Conservation (phyloP, 2,888 invertebrate genomes). For the Podotricha telesiphe region DNA sequence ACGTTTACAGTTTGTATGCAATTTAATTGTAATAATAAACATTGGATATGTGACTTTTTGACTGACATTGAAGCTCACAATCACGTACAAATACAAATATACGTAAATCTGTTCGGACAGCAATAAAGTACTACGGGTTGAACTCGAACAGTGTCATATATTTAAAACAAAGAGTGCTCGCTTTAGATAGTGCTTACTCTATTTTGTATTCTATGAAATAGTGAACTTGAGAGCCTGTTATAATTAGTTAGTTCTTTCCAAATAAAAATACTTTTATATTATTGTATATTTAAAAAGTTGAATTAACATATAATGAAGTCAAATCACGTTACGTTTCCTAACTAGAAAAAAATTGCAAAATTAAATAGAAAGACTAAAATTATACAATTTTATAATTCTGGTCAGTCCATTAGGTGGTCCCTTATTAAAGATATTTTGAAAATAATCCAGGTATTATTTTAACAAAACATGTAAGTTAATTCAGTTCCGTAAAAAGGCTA, state of each 20-base stretch:
- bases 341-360: neutral
- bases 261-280: neutral
- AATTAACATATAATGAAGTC: no score
- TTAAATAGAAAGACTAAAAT: no score
- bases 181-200: neutral
- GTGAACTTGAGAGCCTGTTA: neutral
- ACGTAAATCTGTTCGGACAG: slow-evolving; percentile 36
- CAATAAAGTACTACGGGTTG: slow-evolving; percentile 28
- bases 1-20: neutral
- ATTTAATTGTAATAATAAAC: slow-evolving; percentile 22
- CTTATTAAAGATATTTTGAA: neutral
- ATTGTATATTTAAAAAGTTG: no score
- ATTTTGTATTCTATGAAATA: slow-evolving; percentile 4
- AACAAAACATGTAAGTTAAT: slow-evolving; percentile 29
- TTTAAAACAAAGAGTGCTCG: slow-evolving; percentile 17
- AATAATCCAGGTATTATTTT: slow-evolving; percentile 1
- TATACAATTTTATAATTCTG: neutral
- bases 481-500: slow-evolving; percentile 37
- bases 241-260: neutral
- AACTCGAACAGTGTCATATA: neutral
- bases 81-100: slow-evolving; percentile 27
- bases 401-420: neutral
- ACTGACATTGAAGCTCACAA: slow-evolving; percentile 31
- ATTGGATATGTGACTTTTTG: slow-evolving; percentile 34
- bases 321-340: no score